These are phyloP conservation scores for Macaria notata DNA, from an alignment of 2,888 invertebrate species.

Conservation along the genomic window DNA sequence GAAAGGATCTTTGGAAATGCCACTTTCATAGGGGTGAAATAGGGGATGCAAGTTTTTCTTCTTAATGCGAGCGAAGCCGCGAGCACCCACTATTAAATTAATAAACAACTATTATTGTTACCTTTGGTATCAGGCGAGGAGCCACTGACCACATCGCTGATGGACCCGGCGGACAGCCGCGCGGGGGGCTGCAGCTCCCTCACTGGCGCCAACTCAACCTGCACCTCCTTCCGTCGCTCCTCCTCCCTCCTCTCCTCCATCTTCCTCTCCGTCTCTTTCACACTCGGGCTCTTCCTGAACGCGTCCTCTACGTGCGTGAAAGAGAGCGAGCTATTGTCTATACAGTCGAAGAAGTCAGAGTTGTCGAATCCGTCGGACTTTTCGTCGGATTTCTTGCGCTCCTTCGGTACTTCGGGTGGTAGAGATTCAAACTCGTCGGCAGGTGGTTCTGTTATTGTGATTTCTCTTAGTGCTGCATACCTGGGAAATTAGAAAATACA, in stretches of 20 bases:
- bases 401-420: slow-evolving; percentile 74
- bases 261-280: slow-evolving; percentile 55
- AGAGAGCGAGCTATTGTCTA: slow-evolving; percentile 76
- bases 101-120: slow-evolving; percentile 16
- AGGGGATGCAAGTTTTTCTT: too few species aligned
- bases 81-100: too few species aligned
- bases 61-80: too few species aligned
- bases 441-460: slow-evolving; percentile 84
- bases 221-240: slow-evolving; percentile 48
- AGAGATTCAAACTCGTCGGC: slow-evolving; percentile 77
- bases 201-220: slow-evolving; percentile 42
- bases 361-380: slow-evolving; percentile 80
- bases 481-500: slow-evolving; percentile 21
- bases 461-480: slow-evolving; percentile 91
- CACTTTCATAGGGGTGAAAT: too few species aligned
- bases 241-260: slow-evolving; percentile 33
- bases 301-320: slow-evolving; percentile 77
- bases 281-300: slow-evolving; percentile 72
- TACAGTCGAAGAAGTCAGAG: slow-evolving; percentile 78
- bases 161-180: slow-evolving; percentile 83
- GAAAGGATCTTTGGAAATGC: too few species aligned
- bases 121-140: slow-evolving; percentile 85
- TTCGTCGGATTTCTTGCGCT: slow-evolving; percentile 76
- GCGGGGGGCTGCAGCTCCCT: slow-evolving; percentile 61
- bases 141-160: slow-evolving; percentile 84